Evolutionary conservation across 1,140 invertebrate genomes (phyloP), one percentile per base, ranked within the genome.

Genomic region (Eciton burchellii): DNA sequence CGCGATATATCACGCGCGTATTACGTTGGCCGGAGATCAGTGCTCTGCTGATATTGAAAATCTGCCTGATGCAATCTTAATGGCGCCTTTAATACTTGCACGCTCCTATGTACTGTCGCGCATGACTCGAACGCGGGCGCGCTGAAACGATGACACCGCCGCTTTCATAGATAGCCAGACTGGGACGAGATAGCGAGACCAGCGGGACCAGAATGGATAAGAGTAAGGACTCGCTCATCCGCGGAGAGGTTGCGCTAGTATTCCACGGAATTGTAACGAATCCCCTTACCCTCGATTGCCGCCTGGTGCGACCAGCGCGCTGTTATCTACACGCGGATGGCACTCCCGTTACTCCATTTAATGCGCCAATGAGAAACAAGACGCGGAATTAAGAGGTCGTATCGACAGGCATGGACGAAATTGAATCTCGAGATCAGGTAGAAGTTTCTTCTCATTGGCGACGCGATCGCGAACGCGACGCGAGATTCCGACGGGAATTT

Each of bases 51-150:
- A 16, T 14, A 76, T 45, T 19, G 24, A 79, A 77, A 57, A 68
- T 57, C 49, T 70, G 12, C 12, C 52, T n/a, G 63, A 29, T 56
- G 62, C 24, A 26, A 70, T 79, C 63, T 77, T 29, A 57, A 79
- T 70, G 49, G 19, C 45, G 52, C 21, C 60, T 19, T 77, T 77
- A 77, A 77, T 66, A 68, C 35, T 56, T 14, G 49, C 16, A 41
- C n/a, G n/a, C n/a, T n/a, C n/a, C n/a, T n/a, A n/a, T 43, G 62
- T 47, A 68, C 68, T 62, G 68, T 68, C 26, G 74, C 62, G 16
- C 47, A 76, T 66, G 73, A 66, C 60, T 66, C 66, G 45, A 77
- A n/a, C n/a, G 74, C 74, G 26, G 12, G 21, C 29, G 60, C 62
- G 29, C 47, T n/a, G n/a, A 45, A 73, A 11, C 54, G 56, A 60